phyloP scores from a whole-genome alignment of 2,113 vertebrate genomes.

The Caracal caracal region DNA sequence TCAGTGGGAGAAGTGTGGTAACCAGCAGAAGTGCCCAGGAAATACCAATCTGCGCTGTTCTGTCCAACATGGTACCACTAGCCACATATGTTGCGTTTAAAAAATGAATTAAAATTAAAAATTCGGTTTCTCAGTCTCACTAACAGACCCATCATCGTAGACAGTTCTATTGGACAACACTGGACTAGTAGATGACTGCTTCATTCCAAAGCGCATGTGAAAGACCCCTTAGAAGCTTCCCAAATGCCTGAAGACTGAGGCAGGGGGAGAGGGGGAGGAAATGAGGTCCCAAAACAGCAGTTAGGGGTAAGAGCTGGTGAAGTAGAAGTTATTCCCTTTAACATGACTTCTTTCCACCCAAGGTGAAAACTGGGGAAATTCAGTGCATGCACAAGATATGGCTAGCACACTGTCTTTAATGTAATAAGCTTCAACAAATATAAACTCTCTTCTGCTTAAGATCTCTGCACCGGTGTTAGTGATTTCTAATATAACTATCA shows the following conservation, averaged over 20 bases:
- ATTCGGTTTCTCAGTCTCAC: neutral
- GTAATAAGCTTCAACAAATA: neutral
- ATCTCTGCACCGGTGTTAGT: neutral
- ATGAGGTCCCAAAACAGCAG: neutral
- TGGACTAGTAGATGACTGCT: neutral
- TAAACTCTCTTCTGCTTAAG: neutral
- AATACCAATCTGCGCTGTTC: neutral
- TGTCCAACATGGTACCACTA: neutral
- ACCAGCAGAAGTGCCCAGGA: neutral
- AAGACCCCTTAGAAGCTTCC: neutral
- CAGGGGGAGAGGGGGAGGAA: neutral
- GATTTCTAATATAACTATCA: neutral
- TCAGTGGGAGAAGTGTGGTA: neutral
- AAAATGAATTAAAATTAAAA: slow-evolving; percentile 5
- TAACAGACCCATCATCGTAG: neutral
- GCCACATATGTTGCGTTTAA: neutral
- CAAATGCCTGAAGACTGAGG: neutral
- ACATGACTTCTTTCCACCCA: neutral
- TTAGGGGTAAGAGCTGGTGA: neutral
- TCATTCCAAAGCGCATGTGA: neutral
- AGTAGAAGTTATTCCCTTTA: neutral
- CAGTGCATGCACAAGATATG: neutral
- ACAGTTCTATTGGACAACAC: neutral
- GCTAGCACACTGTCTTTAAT: neutral
- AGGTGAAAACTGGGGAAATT: neutral